phyloP scores from a whole-genome alignment of 2,113 vertebrate species.

The Rafetus swinhoei region DNA sequence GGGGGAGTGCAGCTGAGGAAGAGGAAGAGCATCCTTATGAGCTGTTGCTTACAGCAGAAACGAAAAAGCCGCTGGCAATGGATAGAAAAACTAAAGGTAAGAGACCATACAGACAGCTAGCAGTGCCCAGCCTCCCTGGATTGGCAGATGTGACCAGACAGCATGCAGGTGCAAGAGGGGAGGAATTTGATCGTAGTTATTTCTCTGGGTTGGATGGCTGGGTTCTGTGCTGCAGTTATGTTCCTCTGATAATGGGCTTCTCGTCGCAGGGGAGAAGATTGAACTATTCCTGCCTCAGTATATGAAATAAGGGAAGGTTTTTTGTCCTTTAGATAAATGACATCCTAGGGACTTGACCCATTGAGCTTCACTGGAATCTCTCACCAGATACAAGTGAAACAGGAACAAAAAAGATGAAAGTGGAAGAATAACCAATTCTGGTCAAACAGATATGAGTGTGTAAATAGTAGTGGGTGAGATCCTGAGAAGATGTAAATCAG shows the following conservation, averaged over 20 bases:
- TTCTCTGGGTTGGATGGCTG: slow-evolving; percentile 6
- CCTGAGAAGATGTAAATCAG: neutral
- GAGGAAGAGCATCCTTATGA: slow-evolving; percentile 94
- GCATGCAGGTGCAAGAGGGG: neutral
- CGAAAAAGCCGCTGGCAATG: slow-evolving; percentile 81
- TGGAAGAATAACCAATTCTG: neutral
- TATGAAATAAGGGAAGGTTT: neutral
- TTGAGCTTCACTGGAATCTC: neutral
- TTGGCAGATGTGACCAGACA: neutral
- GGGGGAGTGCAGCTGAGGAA: slow-evolving; percentile 75
- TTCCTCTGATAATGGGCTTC: slow-evolving; percentile 25
- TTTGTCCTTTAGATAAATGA: neutral
- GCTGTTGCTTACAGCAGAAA: slow-evolving; percentile 90
- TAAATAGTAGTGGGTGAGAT: neutral
- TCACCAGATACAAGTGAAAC: neutral
- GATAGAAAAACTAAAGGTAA: slow-evolving; percentile 79
- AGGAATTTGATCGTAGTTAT: neutral
- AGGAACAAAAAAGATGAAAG: neutral
- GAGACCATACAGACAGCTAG: slow-evolving; percentile 13
- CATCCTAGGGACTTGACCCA: neutral
- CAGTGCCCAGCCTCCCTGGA: neutral
- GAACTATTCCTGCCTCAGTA: slow-evolving; percentile 3
- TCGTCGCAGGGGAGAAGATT: neutral
- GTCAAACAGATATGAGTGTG: accelerated
- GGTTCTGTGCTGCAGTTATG: slow-evolving; percentile 24